phyloP scores from a whole-genome alignment of 2,113 vertebrate genomes.

The Lichenostomus cassidix region DNA sequence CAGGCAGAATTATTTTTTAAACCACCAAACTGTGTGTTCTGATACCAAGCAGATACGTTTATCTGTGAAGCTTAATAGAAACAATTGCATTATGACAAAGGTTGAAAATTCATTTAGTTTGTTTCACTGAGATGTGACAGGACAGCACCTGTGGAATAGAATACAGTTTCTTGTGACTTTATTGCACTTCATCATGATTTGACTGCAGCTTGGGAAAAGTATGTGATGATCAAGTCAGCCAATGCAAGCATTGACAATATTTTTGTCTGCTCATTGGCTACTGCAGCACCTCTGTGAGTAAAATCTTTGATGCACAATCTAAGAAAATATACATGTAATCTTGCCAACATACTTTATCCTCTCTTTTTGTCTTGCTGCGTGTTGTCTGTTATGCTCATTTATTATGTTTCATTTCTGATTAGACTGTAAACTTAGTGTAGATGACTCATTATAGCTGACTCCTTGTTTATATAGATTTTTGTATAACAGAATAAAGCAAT shows the following conservation, averaged over 20 bases:
- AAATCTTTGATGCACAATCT: neutral
- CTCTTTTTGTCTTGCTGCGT: neutral
- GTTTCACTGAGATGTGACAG: neutral
- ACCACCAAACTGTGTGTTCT: neutral
- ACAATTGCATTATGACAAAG: neutral
- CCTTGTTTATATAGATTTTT: neutral
- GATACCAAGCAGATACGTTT: neutral
- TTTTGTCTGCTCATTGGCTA: neutral
- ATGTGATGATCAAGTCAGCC: neutral
- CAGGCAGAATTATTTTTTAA: slow-evolving; percentile 1
- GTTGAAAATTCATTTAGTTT: neutral
- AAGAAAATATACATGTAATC: neutral
- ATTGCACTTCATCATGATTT: neutral
- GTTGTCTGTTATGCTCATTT: neutral
- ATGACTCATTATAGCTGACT: neutral
- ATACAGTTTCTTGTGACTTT: neutral
- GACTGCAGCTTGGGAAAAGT: neutral
- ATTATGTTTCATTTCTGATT: neutral
- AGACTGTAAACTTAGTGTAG: neutral
- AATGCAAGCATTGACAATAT: neutral
- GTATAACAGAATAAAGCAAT: neutral
- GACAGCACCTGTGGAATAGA: neutral
- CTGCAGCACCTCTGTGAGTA: neutral
- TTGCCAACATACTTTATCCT: neutral
- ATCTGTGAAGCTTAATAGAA: neutral